Evolutionary conservation across 2,888 invertebrate genomes (phyloP).

Genomic region (Parnassius orleans): DNA sequence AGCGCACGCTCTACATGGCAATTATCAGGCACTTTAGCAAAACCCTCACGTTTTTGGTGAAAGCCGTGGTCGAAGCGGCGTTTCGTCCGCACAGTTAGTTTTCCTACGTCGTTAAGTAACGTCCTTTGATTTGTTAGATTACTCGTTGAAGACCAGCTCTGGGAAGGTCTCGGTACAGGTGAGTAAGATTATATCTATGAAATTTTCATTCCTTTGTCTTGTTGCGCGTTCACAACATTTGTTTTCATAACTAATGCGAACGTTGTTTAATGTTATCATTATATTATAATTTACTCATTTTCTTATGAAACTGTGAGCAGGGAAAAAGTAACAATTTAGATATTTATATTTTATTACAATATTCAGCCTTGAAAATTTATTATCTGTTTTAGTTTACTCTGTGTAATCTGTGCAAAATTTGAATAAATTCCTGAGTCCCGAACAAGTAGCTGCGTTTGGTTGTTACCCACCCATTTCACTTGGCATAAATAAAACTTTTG

Average conservation of each 20-base stretch:
- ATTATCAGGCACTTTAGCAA: constrained; percentile 16
- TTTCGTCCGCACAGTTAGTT: constrained; percentile 6
- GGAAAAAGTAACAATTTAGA: too few species aligned
- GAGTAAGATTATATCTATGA: constrained; percentile 6
- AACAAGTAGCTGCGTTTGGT: too few species aligned
- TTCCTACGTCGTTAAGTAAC: constrained; percentile 6
- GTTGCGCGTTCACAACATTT: neutral
- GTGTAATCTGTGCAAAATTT: too few species aligned
- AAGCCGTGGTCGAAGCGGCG: neutral
- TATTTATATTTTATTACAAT: too few species aligned
- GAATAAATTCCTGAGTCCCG: too few species aligned
- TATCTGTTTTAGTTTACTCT: too few species aligned
- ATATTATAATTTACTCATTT: too few species aligned
- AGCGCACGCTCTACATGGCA: constrained; percentile 17
- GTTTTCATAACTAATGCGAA: neutral
- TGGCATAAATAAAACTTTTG: too few species aligned
- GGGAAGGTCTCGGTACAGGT: constrained; percentile 3
- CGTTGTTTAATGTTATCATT: neutral
- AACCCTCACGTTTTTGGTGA: constrained; percentile 23
- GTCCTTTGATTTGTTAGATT: constrained; percentile 4
- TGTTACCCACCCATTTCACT: too few species aligned
- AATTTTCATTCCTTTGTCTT: neutral
- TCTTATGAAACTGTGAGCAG: too few species aligned
- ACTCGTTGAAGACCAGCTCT: neutral
- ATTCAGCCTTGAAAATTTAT: too few species aligned